Base-by-base conservation (phyloP, 1,140 invertebrate genomes). In the Drosophila bocki region DNA sequence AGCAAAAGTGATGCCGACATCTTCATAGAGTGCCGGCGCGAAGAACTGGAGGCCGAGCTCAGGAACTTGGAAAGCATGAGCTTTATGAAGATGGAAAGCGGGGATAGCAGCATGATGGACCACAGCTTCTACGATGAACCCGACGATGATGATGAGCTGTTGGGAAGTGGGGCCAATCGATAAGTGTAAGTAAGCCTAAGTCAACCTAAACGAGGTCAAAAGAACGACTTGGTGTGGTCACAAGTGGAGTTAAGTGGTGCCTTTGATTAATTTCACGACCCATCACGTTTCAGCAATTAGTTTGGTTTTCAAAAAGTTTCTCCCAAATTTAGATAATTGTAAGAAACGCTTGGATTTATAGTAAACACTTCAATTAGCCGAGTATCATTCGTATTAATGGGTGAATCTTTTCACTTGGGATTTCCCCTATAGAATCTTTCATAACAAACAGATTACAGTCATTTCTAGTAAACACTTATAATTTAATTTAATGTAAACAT, bases 1-100 rank as follows among this genome's bases (percentile, higher is more conserved):
- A 75, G 67, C 22, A 91, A 82, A 60, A 37, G 5, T 15, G 82
- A 90, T 19, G 51, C 88, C 12, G 78, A 90, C 8, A 41, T 51
- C 26, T 29, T 90, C 3, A 56, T 90, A 13, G 56, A 86, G 17
- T 35, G 54, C 35, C 69, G 82, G 17, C 82, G 82, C 0, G 68
- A 85, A 32, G 68, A 82, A 33, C 26, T 90, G 6, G 75, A 90
- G 37, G 61, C 57, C 33, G 81, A 90, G 42, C 67, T 90, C 3
- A 61, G 37, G 12, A 83, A 90, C 44, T 63, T 90, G 42, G 86
- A 90, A 7, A 71, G 41, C 29, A 63, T 75, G 29, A 72, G 39
- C 53, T 81, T 69, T n/a, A 65, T 35, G 8, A 72, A 72, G 22
- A 59, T 85, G 42, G 85, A 90, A 11, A 75, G 78, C 5, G 81